Conservation (phyloP, 1,140 invertebrate species). For the Drosophila baimaii region DNA sequence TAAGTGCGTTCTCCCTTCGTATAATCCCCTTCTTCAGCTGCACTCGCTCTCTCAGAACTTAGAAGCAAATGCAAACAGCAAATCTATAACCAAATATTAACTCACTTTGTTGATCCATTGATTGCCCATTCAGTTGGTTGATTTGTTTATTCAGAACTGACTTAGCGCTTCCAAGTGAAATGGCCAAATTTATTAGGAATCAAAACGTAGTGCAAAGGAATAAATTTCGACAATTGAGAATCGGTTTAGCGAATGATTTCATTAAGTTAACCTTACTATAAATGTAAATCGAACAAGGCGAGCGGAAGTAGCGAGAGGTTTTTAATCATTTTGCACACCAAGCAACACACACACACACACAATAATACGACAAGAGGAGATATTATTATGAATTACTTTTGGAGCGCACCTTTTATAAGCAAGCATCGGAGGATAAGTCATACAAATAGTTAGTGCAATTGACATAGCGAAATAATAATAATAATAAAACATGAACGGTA, state of each 20-base stretch:
- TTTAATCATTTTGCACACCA: constrained; percentile 70
- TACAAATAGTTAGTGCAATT: constrained; percentile 71
- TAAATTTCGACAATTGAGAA: constrained; percentile 53
- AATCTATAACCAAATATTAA: constrained; percentile 22
- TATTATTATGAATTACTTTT: constrained; percentile 61
- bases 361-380: constrained; percentile 28
- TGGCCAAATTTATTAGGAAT: constrained; percentile 83
- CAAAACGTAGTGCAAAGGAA: constrained; percentile 59
- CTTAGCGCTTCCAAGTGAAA: constrained; percentile 83
- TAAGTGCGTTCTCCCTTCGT: constrained; percentile 51
- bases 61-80: constrained; percentile 3
- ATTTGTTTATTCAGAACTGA: constrained; percentile 76
- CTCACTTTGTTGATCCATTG: constrained; percentile 37
- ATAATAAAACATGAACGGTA: constrained; percentile 47
- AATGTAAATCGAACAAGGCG: constrained; percentile 26
- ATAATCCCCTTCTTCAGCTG: constrained; percentile 9
- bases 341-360: constrained; percentile 14
- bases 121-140: constrained; percentile 52
- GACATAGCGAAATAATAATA: constrained; percentile 56
- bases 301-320: constrained; percentile 26
- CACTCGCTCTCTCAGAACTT: constrained; percentile 33
- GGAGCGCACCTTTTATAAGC: constrained; percentile 70
- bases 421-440: constrained; percentile 46
- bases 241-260: constrained; percentile 57
- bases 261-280: constrained; percentile 55